Evolutionary conservation across 2,113 vertebrate species (phyloP).

Genomic region (Sapajus apella): DNA sequence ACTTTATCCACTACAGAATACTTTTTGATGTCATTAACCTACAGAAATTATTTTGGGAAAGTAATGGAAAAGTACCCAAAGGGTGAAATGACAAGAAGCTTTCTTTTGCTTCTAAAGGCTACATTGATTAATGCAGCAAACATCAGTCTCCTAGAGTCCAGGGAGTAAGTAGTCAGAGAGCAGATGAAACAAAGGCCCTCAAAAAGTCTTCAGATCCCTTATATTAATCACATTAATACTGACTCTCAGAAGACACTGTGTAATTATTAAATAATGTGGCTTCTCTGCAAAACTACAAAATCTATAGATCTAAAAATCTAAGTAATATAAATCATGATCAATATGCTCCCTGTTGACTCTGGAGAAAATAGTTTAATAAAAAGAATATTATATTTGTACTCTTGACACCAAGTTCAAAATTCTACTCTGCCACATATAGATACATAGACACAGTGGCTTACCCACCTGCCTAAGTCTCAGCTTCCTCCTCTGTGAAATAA

Average conservation of each 20-base stretch:
- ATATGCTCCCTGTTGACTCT: background rate
- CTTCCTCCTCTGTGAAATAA: background rate
- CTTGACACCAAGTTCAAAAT: background rate
- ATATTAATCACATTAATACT: background rate
- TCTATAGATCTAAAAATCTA: background rate
- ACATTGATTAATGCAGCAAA: slow-evolving; percentile 43
- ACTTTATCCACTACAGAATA: slow-evolving; percentile 77
- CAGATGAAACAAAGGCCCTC: slow-evolving; percentile 33
- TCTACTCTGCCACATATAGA: background rate
- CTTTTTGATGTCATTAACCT: slow-evolving; percentile 82
- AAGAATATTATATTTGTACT: background rate
- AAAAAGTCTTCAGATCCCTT: slow-evolving; percentile 19
- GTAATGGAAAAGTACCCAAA: slow-evolving; percentile 75
- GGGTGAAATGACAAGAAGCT: slow-evolving; percentile 57
- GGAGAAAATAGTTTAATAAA: background rate
- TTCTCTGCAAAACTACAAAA: slow-evolving; percentile 43
- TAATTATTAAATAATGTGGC: background rate
- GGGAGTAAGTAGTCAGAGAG: slow-evolving; percentile 40
- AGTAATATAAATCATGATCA: background rate
- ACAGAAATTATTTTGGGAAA: slow-evolving; percentile 80
- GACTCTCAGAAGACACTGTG: background rate
- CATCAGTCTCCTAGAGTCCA: background rate
- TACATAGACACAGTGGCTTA: background rate
- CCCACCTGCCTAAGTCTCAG: background rate
- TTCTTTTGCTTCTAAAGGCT: slow-evolving; percentile 67